Evolutionary conservation across 2,888 invertebrate genomes (phyloP).

Genomic region (Pteria penguin): DNA sequence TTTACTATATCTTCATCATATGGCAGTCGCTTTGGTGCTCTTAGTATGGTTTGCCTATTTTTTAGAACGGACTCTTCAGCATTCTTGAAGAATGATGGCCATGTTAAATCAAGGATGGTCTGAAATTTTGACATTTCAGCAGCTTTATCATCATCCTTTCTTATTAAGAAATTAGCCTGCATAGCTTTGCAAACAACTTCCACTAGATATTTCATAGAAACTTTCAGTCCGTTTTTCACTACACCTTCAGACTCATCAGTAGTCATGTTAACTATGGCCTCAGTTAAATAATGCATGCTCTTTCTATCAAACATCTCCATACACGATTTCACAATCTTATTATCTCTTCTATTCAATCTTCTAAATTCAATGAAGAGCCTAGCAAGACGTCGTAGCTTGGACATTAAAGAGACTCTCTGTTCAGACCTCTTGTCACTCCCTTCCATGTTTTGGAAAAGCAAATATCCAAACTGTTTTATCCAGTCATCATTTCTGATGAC

Average conservation of each 20-base stretch:
- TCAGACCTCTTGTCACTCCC: not conserved
- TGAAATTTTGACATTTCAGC: conserved; percentile 1
- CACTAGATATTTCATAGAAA: too few relatives aligned
- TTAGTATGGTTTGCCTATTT: not conserved
- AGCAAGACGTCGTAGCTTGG: conserved; percentile 4
- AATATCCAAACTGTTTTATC: too few relatives aligned
- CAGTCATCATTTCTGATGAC: too few relatives aligned
- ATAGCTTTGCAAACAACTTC: conserved; percentile 3
- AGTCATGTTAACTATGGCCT: not conserved
- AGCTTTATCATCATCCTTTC: conserved; percentile 6
- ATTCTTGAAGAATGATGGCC: conserved; percentile 1
- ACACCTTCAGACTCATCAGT: not conserved
- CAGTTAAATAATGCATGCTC: not conserved
- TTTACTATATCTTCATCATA: not conserved
- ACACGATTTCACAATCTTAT: not conserved
- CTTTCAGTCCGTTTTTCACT: not conserved
- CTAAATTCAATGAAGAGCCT: not conserved
- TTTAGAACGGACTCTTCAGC: conserved; percentile 6
- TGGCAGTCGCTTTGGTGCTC: not conserved
- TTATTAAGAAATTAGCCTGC: not conserved
- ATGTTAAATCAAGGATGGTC: not conserved
- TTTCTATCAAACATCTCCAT: conserved; percentile 3
- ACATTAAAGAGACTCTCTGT: not conserved
- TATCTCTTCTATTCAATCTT: not conserved
- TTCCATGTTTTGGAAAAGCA: not conserved